Evolutionary conservation across 2,797 vertebrate species (phyloP).

Genomic region (Salarias fasciatus): DNA sequence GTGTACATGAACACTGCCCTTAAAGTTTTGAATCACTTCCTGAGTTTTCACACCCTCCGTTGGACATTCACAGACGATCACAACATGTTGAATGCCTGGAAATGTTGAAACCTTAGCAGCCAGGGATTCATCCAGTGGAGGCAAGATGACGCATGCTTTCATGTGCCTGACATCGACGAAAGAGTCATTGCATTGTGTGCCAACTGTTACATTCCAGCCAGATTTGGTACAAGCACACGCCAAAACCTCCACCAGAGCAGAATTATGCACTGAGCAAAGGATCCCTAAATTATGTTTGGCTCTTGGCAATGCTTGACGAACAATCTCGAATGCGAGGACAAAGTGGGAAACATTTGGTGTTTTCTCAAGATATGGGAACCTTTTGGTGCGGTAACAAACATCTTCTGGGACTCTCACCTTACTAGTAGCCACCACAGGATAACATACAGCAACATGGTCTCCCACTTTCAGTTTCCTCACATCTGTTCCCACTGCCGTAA

Average conservation of each 20-base stretch:
- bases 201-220: slow-evolving; percentile 69
- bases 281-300: slow-evolving; percentile 75
- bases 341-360: slow-evolving; percentile 87
- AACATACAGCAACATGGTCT: slow-evolving; percentile 83
- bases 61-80: slow-evolving; percentile 75
- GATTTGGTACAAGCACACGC: slow-evolving; percentile 63
- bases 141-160: slow-evolving; percentile 79
- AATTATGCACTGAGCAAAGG: slow-evolving; percentile 65
- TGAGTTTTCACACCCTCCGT: slow-evolving; percentile 42
- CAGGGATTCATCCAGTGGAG: slow-evolving; percentile 73
- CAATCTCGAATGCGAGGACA: slow-evolving; percentile 85
- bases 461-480: slow-evolving; percentile 84
- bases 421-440: slow-evolving; percentile 79
- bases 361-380: slow-evolving; percentile 77
- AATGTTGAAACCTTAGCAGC: slow-evolving; percentile 62
- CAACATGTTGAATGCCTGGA: slow-evolving; percentile 69
- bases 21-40: slow-evolving; percentile 55
- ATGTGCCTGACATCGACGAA: slow-evolving; percentile 51
- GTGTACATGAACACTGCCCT: slow-evolving; percentile 77
- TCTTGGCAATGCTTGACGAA: slow-evolving; percentile 74
- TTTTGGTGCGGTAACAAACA: slow-evolving; percentile 83
- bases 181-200: slow-evolving; percentile 40
- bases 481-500: slow-evolving; percentile 76
- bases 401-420: slow-evolving; percentile 78
- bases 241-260: slow-evolving; percentile 74